Base-by-base conservation (phyloP, 2,888 invertebrate species). In the Cosmopolites sordidus region DNA sequence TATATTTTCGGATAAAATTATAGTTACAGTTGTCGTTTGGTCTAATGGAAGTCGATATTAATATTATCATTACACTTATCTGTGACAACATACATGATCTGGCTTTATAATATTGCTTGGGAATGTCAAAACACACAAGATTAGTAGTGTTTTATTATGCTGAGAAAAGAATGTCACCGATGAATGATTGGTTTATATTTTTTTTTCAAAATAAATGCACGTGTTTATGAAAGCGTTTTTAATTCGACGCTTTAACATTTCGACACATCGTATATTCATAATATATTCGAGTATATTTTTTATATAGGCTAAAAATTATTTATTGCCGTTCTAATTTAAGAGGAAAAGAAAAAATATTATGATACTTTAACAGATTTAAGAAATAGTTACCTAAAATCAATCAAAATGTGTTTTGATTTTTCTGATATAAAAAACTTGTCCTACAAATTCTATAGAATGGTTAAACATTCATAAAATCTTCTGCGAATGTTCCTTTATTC, bases 41-140 rank as follows among this genome's bases (percentile, higher is more conserved):
- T 4, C 33, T 33, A 33, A 33, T 33, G 33, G 33, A 33, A 33
- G 33, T 33, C 33, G 33, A 33, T 33, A 33, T 33, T 33, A 33
- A 33, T 33, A 33, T 33, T 5, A 12, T 11, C 12, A 33, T n/a
- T 12, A 33, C 33, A 33, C 33, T 2, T 11, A 5, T n/a, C 11
- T 9, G 33, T 33, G 33, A 33, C 33, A 12, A 33, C 11, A 5
- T 12, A 33, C 33, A 33, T 33, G 33, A 33, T 33, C 33, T 12
- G 33, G 33, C 33, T 33, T 33, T 33, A 33, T 33, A 33, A 33
- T 33, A 33, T 33, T 11, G 33, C 11, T 33, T 33, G n/a, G n/a
- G 12, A 33, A 33, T 12, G 33, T 33, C 33, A 33, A 33, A 33
- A 33, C 33, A 33, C 33, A 33, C 33, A 6, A 33, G 11, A 3